phyloP scores from a whole-genome alignment of 2,888 invertebrate genomes.

The Campoplex capitator region DNA sequence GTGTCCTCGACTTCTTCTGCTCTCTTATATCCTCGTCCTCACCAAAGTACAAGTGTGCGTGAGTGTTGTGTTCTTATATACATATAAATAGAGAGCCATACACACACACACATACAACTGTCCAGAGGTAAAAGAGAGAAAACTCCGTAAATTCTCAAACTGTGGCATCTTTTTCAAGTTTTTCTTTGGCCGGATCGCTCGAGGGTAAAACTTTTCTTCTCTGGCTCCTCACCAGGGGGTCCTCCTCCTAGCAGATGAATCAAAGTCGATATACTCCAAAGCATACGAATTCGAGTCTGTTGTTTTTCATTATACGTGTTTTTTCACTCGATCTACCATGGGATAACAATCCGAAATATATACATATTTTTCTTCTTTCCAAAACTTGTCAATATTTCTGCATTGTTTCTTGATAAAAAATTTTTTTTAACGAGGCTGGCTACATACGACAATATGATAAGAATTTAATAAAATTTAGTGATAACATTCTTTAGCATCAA shows the following conservation, averaged over 20 bases:
- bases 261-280: conserved; percentile 39
- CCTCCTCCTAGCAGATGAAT: not conserved
- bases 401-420: not conserved
- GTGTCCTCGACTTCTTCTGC: not conserved
- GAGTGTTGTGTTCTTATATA: no score
- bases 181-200: conserved; percentile 33
- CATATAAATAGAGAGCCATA: not conserved
- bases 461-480: no score
- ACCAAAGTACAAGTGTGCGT: not conserved
- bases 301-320: conserved; percentile 19
- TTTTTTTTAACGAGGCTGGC: no score
- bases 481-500: no score
- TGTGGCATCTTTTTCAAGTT: conserved; percentile 42
- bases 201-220: conserved; percentile 10
- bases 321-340: not conserved
- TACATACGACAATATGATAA: no score
- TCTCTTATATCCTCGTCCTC: conserved; percentile 16
- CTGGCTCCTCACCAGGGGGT: conserved; percentile 7
- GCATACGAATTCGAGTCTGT: conserved; percentile 3
- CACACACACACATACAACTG: not conserved
- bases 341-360: not conserved
- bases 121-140: not conserved
- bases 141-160: conserved; percentile 28
- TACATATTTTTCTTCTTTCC: no score
- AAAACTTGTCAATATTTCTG: not conserved